Base-by-base conservation (phyloP, 2,888 invertebrate species). In the Cheilosia pagana region DNA sequence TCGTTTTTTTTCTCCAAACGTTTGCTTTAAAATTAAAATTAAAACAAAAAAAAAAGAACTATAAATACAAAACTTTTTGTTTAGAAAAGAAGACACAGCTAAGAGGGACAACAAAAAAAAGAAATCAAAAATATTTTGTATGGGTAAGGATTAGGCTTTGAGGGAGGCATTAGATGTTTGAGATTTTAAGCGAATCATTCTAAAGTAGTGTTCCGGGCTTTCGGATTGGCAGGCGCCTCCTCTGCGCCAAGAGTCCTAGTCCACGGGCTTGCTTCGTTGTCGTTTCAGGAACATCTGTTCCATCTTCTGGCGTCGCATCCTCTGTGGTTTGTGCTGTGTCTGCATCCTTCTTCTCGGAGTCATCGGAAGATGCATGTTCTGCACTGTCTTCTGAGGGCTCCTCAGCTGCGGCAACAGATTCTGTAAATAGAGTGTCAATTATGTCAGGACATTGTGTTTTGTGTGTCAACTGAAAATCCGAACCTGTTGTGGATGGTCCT, bases 171-270 rank as follows among this genome's bases (percentile, higher is more conserved):
- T 21, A 23, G 39, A n/a, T 21, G 53, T 31, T 39, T 63, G 41
- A 21, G 31, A 21, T 35, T 23, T 43, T 48, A n/a, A 10, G 16
- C 16, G 25, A 60, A 28, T 16, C 62, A 52, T 74, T 87, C 89
- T 90, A 91, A 77, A 92, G 88, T 68, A 93, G 91, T 78, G 93
- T 93, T 87, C 93, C 94, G 2, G 94, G 94, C 87, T 93, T 93
- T 89, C 94, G 92, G 45, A 93, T 90, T 31, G 94, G 94, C 88
- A 95, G 93, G 90, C 96, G 94, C 89, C 94, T 93, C 87, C 96
- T 93, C 57, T 95, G 94, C 2, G 95, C 95, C 59, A 96, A 92
- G 39, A 96, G 93, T 45, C 95, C 95, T 43, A 95, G 92, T 0
- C 95, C 95, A 81, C 94, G 93, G 35, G 95, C 94, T 72, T 93